Conservation (phyloP, 1,140 invertebrate genomes). For the Pararge aegeria region DNA sequence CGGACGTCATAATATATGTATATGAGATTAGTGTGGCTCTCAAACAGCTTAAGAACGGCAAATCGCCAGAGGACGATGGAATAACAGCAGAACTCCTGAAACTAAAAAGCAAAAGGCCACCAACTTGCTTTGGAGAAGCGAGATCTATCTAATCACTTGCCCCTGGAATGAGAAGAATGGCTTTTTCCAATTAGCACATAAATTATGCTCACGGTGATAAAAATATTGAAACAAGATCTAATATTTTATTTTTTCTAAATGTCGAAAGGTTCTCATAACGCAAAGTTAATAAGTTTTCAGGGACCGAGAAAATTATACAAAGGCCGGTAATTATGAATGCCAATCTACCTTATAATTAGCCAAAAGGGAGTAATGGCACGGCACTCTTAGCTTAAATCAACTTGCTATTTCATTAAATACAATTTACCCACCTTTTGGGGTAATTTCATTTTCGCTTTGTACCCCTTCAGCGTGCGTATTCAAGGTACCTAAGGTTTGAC, state of each 20-base stretch:
- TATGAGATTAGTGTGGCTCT: no score
- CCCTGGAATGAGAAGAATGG: no score
- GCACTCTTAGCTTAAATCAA: constrained; percentile 26
- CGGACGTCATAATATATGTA: no score
- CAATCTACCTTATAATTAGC: constrained; percentile 32
- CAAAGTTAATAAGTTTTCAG: constrained; percentile 29
- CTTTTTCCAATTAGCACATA: no score
- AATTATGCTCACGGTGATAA: no score
- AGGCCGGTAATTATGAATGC: constrained; percentile 29
- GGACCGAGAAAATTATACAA: constrained; percentile 27
- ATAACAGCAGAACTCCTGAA: no score
- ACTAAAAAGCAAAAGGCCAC: no score
- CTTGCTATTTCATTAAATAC: constrained; percentile 28
- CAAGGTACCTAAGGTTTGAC: not conserved
- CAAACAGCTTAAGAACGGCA: no score
- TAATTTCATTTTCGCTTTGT: not conserved
- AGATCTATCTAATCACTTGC: no score
- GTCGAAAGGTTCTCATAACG: constrained; percentile 22
- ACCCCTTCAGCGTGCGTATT: not conserved
- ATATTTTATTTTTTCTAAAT: not conserved
- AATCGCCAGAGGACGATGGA: no score
- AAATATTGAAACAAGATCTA: no score
- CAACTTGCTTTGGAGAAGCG: no score
- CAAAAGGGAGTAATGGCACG: constrained; percentile 27
- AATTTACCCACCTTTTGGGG: constrained; percentile 11